phyloP scores from a whole-genome alignment of 2,797 vertebrate species.

The Coendou prehensilis region DNA sequence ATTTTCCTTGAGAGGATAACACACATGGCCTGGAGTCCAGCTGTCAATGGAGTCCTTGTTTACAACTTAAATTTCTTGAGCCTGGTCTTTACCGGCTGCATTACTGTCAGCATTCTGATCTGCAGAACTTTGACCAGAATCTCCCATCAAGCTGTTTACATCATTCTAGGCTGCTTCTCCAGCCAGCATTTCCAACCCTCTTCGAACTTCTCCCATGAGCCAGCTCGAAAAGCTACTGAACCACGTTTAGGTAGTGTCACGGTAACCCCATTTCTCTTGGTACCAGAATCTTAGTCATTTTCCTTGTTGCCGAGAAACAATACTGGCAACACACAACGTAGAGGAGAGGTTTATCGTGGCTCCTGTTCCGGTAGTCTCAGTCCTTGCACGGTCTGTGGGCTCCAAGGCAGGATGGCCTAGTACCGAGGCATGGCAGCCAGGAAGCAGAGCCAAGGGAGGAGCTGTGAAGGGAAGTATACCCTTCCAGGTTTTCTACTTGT shows the following conservation, averaged over 20 bases:
- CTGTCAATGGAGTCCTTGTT: not conserved
- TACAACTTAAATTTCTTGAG: not conserved
- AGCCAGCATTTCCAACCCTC: not conserved
- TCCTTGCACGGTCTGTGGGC: not conserved
- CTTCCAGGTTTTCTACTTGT: not conserved
- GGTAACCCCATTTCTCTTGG: not conserved
- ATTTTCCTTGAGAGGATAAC: not conserved
- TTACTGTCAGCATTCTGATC: not conserved
- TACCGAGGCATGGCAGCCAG: not conserved
- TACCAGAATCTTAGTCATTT: not conserved
- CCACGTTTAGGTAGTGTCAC: not conserved
- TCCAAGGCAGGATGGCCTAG: not conserved
- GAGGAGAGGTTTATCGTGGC: not conserved
- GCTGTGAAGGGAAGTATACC: not conserved
- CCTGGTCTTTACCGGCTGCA: not conserved
- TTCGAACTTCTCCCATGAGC: not conserved
- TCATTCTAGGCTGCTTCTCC: not conserved
- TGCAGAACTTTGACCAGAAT: not conserved
- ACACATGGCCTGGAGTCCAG: not conserved
- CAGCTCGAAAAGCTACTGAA: not conserved
- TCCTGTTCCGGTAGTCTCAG: not conserved
- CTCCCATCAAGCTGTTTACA: not conserved
- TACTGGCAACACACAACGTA: not conserved
- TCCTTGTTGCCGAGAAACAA: not conserved
- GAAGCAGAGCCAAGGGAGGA: not conserved